A percentile compares a stretch with the other conserved stretches of the same genome.
Conservation (phyloP, 2,888 invertebrate genomes). For the Tethea ocularis region DNA sequence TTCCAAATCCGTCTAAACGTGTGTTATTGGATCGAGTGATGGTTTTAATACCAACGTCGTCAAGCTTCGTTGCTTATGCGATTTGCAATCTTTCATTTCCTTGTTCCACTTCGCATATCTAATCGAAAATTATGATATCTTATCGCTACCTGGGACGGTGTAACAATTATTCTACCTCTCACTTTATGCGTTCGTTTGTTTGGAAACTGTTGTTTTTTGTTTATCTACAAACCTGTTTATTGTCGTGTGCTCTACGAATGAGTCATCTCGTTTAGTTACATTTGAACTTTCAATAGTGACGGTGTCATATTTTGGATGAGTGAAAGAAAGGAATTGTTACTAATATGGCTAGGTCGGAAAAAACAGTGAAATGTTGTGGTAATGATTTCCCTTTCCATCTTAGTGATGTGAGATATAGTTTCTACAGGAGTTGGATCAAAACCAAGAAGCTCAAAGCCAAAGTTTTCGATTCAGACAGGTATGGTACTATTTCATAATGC, state of each 20-base stretch:
- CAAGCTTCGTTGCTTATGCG: neutral
- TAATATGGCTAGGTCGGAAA: conserved; percentile 32
- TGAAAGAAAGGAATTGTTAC: conserved; percentile 16
- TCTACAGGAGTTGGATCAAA: conserved; percentile 58
- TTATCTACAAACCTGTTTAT: conserved; percentile 29
- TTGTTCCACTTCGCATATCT: conserved; percentile 69
- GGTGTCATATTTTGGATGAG: conserved; percentile 16
- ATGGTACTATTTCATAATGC: conserved; percentile 26
- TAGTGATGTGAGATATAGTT: conserved; percentile 51
- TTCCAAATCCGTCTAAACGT: neutral
- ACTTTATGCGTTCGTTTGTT: conserved; percentile 14
- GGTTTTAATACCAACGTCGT: neutral
- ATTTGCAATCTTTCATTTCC: conserved; percentile 48
- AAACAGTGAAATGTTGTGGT: conserved; percentile 55
- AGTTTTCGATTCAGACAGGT: conserved; percentile 61
- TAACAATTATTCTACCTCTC: conserved; percentile 24
- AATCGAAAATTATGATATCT: conserved; percentile 48
- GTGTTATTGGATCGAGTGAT: neutral
- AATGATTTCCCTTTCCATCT: conserved; percentile 43
- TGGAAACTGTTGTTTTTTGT: conserved; percentile 19
- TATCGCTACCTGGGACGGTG: conserved; percentile 21
- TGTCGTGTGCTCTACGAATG: conserved; percentile 23
- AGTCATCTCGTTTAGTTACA: conserved; percentile 37
- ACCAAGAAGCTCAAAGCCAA: conserved; percentile 58
- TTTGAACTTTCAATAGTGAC: conserved; percentile 31